Evolutionary conservation across 2,888 invertebrate genomes (phyloP), one percentile per base, ranked within the genome.

Genomic region (Trichogramma evanescens): DNA sequence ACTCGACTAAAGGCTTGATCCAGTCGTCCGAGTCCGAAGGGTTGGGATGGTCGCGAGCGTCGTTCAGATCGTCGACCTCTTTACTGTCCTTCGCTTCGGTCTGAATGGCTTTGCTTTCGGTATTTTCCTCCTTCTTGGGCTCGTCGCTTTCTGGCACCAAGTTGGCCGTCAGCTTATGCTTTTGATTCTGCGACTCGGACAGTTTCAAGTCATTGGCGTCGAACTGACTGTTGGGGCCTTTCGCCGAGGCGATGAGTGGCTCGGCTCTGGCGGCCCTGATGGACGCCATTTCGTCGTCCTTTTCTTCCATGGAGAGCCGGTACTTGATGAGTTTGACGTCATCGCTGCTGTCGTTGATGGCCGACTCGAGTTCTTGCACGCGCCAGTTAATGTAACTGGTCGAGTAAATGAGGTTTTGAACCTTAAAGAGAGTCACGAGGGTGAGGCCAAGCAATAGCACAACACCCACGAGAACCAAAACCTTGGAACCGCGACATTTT

Each of bases 361-460:
- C 56, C 0, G 62, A 58, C 44, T 65, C 62, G 39, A 65, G 61
- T 44, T 61, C 60, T 10, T 63, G 62, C 60, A 63, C 59, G 39
- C 57, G 62, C 64, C 64, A 65, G 10, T 62, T 62, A 13, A 64
- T 62, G 49, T 62, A 64, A 49, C 57, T 64, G 45, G 62, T 62
- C 44, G 62, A 64, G 43, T 64, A 62, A 4, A 64, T 62, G 38
- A 64, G 60, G n/a, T 64, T 64, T 49, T 64, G 64, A n/a, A 64
- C 54, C 64, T 64, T 64, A 56, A 64, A 64, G 1, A 65, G 59
- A 26, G 64, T 61, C 43, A 63, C 56, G 9, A 63, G 42, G 4
- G 58, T 59, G 39, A 65, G 52, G n/a, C 64, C 64, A 9, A 65
- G 51, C 2, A 65, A 44, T 26, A 64, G 58, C 10, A 63, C 50